Percentiles rank a stretch among this genome's conserved stretches.
These are phyloP conservation scores for Trichogramma dendrolimi DNA, from an alignment of 2,888 invertebrate species.

Conservation along the genomic window DNA sequence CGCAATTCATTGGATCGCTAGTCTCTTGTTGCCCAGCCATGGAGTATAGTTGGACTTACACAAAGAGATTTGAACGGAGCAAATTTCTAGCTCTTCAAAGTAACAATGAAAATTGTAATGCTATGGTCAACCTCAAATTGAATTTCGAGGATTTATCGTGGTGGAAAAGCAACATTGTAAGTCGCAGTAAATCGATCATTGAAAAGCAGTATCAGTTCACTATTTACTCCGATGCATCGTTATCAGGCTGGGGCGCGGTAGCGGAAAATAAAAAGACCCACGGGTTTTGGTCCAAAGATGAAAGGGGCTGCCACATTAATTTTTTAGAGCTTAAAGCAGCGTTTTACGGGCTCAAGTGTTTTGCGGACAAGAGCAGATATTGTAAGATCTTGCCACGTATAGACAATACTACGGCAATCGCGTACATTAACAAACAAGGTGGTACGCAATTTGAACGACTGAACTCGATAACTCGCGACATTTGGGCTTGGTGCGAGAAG, in stretches of 20 bases:
- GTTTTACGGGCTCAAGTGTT: constrained; percentile 6
- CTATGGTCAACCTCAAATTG: neutral
- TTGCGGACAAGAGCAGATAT: constrained; percentile 7
- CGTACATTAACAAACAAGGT: constrained; percentile 31
- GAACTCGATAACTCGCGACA: constrained; percentile 21
- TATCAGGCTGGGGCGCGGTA: constrained; percentile 2
- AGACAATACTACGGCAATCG: constrained; percentile 32
- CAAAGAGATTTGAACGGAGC: too few relatives aligned
- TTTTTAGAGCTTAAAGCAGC: constrained; percentile 3
- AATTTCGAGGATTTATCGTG: neutral
- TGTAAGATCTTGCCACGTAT: constrained; percentile 30
- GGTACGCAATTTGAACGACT: constrained; percentile 27
- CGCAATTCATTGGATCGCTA: neutral
- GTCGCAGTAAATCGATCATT: neutral
- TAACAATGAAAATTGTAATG: neutral
- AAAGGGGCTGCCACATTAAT: constrained; percentile 2
- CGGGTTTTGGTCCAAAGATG: constrained; percentile 3
- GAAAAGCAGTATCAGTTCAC: neutral
- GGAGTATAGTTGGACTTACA: too few relatives aligned
- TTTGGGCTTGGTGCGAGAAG: constrained; percentile 27
- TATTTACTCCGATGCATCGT: constrained; percentile 7
- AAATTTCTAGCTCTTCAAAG: too few relatives aligned
- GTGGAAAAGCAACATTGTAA: constrained; percentile 2
- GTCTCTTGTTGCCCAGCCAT: too few relatives aligned
- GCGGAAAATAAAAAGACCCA: neutral